Base-by-base conservation (phyloP, 2,797 vertebrate species). In the Hypotaenidia philippensis region DNA sequence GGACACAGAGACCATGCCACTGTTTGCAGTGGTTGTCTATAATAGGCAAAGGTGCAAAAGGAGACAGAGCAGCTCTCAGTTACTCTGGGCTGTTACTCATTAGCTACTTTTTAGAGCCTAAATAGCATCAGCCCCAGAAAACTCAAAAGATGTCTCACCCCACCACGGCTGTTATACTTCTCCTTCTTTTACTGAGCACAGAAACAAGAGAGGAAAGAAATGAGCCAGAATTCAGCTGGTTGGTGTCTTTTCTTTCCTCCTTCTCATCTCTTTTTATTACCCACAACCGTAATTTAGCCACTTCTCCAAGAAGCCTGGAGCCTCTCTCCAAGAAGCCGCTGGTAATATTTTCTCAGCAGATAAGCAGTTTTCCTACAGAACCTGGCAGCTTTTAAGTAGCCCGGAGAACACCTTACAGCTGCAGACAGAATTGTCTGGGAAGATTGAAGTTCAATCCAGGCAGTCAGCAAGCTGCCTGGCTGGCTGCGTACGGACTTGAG, bases 401-500 rank as follows among this genome's bases (percentile, higher is more conserved):
- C 44, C 49, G 50, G 2, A 79, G 92, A 89, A 93, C 63, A 91
- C 70, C 77, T 94, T 91, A 40, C 22, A 90, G 86, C 75, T 93
- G 59, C 40, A 89, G 66, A 82, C 52, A 56, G 66, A 69, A 72
- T 32, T 70, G 55, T 74, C 86, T 94, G 93, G 82, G 80, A 90
- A 95, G 74, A 57, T 1, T 69, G 57, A 65, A 82, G 66, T 45
- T 95, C 89, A 74, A 92, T 70, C 76, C 83, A 94, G 69, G 55
- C 74, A 79, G 38, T 72, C 87, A 91, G 94, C 69, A 91, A 63
- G 55, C 76, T 83, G 90, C 36, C 85, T 91, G 88, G 40, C 85
- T 91, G 87, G 77, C 70, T 87, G 32, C 3, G 6, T 29, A 76
- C 5, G 23, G 83, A 79, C 70, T 90, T 90, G 83, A 93, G 86